phyloP scores from a whole-genome alignment of 2,113 vertebrate genomes.

The Lamprologus callipterus region DNA sequence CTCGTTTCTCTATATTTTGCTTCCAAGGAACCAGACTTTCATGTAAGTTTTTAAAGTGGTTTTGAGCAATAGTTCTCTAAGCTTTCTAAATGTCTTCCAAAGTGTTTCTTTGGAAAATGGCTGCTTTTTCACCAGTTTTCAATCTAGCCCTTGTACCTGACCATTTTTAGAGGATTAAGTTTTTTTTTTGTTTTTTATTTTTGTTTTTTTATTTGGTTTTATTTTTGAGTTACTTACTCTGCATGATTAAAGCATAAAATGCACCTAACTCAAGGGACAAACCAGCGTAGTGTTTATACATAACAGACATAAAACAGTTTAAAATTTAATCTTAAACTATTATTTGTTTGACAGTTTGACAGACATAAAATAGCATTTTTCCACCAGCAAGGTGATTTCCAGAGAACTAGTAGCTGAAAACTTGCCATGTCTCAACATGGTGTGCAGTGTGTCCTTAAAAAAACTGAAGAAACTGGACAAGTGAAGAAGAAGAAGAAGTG shows the following conservation, averaged over 20 bases:
- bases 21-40: not conserved
- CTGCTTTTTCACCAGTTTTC: not conserved
- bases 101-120: not conserved
- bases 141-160: not conserved
- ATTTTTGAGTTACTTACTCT: not conserved
- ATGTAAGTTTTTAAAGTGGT: not conserved
- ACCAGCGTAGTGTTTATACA: not conserved
- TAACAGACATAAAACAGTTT: not conserved
- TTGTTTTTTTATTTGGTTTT: not conserved
- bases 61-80: not conserved
- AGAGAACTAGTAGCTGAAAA: not conserved
- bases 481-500: not conserved
- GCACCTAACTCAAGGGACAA: not conserved
- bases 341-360: not conserved
- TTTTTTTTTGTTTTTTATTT: fast-evolving
- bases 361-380: not conserved
- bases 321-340: not conserved
- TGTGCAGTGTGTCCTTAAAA: not conserved
- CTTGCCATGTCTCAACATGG: not conserved
- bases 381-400: not conserved
- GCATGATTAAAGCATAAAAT: not conserved
- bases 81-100: not conserved
- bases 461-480: not conserved
- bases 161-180: not conserved
- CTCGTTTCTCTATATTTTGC: not conserved